Conservation (phyloP, 1,140 invertebrate species). For the Ooceraea biroi region DNA sequence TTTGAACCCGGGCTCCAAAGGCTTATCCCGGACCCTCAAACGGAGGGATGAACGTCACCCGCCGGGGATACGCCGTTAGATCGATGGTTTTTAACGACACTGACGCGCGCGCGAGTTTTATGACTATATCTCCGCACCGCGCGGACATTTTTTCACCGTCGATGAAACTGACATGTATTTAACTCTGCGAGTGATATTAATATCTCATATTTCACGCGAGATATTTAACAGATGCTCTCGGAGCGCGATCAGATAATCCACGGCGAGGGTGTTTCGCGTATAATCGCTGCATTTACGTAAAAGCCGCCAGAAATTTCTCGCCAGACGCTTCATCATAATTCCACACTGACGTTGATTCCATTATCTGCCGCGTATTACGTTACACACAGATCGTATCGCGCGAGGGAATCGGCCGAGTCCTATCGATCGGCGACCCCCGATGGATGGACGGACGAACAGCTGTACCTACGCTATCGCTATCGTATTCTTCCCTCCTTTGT, state of each 20-base stretch:
- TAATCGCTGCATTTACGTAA: neutral
- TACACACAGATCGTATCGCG: slow-evolving; percentile 56
- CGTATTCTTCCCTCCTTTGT: slow-evolving; percentile 45
- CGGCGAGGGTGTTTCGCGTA: neutral
- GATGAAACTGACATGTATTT: neutral
- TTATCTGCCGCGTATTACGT: slow-evolving; percentile 23
- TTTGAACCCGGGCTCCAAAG: slow-evolving; percentile 53
- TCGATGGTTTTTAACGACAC: slow-evolving; percentile 70
- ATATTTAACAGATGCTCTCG: slow-evolving; percentile 11
- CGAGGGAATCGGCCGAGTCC: slow-evolving; percentile 49
- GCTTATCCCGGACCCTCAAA: slow-evolving; percentile 51
- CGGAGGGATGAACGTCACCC: slow-evolving; percentile 57
- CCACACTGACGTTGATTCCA: slow-evolving; percentile 5
- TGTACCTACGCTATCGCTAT: slow-evolving; percentile 37
- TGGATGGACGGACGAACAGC: slow-evolving; percentile 35
- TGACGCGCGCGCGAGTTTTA: slow-evolving; percentile 22
- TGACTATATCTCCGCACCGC: neutral
- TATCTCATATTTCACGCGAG: neutral
- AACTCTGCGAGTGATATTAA: too few species aligned
- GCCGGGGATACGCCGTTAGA: slow-evolving; percentile 47
- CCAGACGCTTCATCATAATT: neutral
- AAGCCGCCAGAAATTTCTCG: neutral
- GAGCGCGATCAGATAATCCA: too few species aligned
- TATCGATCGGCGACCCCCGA: slow-evolving; percentile 65
- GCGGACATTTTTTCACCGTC: neutral